A percentile compares a stretch with the other conserved stretches of the same genome.
Evolutionary conservation across 2,113 vertebrate species (phyloP).

Genomic region (Theristicus caerulescens): DNA sequence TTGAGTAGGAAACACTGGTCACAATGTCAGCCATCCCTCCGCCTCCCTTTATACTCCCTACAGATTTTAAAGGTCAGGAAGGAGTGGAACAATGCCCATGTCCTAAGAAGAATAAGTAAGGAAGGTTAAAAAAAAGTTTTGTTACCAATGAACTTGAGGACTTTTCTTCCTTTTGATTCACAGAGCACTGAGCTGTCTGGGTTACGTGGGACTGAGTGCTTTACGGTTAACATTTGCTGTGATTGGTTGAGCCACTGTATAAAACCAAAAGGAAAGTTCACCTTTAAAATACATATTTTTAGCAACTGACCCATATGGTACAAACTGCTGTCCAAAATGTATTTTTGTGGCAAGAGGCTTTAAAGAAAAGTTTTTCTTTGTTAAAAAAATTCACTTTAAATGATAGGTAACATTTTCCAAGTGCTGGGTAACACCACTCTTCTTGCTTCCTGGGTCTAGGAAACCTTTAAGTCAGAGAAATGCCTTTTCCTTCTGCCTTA

Average conservation of each 20-base stretch:
- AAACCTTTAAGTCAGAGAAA: neutral
- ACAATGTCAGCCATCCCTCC: neutral
- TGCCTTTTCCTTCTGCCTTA: neutral
- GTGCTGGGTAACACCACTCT: neutral
- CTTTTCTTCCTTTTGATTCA: neutral
- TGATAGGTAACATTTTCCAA: neutral
- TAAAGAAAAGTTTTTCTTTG: neutral
- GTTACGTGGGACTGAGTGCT: neutral
- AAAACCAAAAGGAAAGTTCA: conserved; percentile 15
- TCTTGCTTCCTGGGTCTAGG: neutral
- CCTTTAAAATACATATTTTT: conserved; percentile 19
- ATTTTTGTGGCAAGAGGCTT: neutral
- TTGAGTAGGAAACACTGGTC: neutral
- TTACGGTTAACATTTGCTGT: conserved; percentile 32
- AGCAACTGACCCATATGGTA: neutral
- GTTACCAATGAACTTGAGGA: neutral
- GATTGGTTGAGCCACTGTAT: conserved; percentile 9
- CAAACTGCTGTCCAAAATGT: neutral
- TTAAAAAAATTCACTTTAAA: neutral
- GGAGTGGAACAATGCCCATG: neutral
- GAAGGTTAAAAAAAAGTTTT: neutral
- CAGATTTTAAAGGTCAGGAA: conserved; percentile 2
- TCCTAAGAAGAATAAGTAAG: neutral
- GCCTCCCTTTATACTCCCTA: neutral
- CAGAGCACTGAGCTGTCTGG: neutral